Evolutionary conservation across 1,140 invertebrate genomes (phyloP).

Genomic region (Melitaea cinxia): DNA sequence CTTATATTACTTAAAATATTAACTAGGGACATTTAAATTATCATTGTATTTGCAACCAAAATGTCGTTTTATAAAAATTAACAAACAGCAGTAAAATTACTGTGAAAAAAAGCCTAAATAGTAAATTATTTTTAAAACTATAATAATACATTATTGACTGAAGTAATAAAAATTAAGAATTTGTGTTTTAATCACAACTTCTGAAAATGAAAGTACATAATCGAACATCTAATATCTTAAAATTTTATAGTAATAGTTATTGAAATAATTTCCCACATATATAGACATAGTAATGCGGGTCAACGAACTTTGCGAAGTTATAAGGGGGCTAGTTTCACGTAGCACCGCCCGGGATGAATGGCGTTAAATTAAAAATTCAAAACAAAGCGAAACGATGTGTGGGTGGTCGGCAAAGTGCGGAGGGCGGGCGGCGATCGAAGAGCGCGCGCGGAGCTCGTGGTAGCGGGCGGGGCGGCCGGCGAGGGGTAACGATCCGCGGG

Average conservation of each 20-base stretch:
- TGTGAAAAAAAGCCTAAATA: too few relatives aligned
- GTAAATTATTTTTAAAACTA: too few relatives aligned
- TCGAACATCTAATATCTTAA: neutral
- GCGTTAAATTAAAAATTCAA: constrained; percentile 80
- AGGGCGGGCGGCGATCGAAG: constrained; percentile 77
- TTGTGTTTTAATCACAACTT: too few relatives aligned
- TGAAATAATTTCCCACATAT: constrained; percentile 2
- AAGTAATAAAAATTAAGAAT: too few relatives aligned
- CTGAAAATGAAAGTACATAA: too few relatives aligned
- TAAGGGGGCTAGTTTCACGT: constrained; percentile 56
- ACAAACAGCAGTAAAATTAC: too few relatives aligned
- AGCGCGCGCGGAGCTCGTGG: constrained; percentile 67
- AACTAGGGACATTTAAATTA: too few relatives aligned
- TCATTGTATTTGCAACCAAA: too few relatives aligned
- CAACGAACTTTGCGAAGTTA: constrained; percentile 58
- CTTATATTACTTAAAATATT: too few relatives aligned
- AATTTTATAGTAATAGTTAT: neutral
- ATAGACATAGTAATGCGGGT: constrained; percentile 40
- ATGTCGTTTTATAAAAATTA: too few relatives aligned
- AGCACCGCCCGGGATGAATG: constrained; percentile 68
- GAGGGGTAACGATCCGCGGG: constrained; percentile 81
- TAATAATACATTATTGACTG: too few relatives aligned
- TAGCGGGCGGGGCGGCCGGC: constrained; percentile 52
- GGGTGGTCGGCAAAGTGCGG: constrained; percentile 66
- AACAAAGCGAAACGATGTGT: constrained; percentile 72